Base-by-base conservation (phyloP, 1,140 invertebrate species). In the Apis cerana region DNA sequence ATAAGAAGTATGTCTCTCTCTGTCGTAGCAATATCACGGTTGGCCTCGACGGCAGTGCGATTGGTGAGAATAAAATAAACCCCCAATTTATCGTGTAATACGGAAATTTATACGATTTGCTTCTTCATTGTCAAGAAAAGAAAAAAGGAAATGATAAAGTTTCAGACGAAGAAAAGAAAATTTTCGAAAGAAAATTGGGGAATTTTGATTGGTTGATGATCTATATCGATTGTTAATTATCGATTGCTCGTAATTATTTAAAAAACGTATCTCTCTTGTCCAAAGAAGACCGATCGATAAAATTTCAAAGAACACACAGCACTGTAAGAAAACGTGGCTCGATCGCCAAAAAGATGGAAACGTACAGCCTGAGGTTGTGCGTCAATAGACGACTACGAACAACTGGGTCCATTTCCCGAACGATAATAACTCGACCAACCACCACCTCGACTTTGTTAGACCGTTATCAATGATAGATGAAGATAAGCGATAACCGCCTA, bases 401-500 rank as follows among this genome's bases (percentile, higher is more conserved):
- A 68, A 89, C 88, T 90, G 84, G 85, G 67, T 89, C 84, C 79
- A 88, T 89, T 88, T 89, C 83, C 54, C 15, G 23, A 17, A 9
- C 75, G 86, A 89, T 88, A 88, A 89, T 77, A 74, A 33, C 59
- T 59, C 62, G 58, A 15, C 70, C 78, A 77, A 75, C 69, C 81
- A 75, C 69, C 81, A 86, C 82, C 82, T 88, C 68, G 74, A 82
- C 88, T 84, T 86, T 33, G 84, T 86, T 83, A 76, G 80, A 68
- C 59, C 52, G 77, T 90, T 90, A 90, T 90, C 89, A 89, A 81
- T 56, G 64, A 70, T 82, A 86, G 84, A 87, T 88, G 50, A 79
- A 86, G 89, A 90, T 89, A 89, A 90, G 88, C 81, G 85, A 89
- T 86, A 88, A 43, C 33, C 77, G 68, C 74, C 61, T 75, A 75